phyloP scores from a whole-genome alignment of 1,140 invertebrate species.

The Palaemon carinicauda region DNA sequence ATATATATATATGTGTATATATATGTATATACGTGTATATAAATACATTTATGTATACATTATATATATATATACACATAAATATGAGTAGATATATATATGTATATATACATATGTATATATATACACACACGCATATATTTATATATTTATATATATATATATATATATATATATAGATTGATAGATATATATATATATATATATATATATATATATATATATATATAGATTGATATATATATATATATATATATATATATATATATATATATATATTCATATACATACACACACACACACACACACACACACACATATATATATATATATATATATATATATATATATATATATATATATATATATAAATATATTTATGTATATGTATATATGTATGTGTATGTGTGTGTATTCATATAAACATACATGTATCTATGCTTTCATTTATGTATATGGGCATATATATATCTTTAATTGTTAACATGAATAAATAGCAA shows the following conservation, averaged over 20 bases:
- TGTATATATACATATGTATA: neutral
- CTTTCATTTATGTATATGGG: neutral
- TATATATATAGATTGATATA: neutral
- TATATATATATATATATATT: neutral
- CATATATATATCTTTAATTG: neutral
- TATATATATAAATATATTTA: neutral
- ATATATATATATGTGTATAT: neutral
- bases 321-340: neutral
- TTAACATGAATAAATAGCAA: too few relatives aligned
- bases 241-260: neutral
- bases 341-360: neutral
- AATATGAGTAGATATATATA: neutral
- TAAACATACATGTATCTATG: neutral
- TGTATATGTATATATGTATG: neutral
- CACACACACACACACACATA: neutral
- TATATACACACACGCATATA: neutral
- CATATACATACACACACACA: neutral
- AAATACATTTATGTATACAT: neutral
- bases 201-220: conserved; percentile 2
- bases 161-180: neutral
- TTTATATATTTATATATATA: neutral
- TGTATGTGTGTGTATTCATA: neutral
- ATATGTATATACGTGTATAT: neutral
- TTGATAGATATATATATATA: neutral
- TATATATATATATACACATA: neutral